Evolutionary conservation across 2,888 invertebrate genomes (phyloP).

Genomic region (Cylloceria caligata): DNA sequence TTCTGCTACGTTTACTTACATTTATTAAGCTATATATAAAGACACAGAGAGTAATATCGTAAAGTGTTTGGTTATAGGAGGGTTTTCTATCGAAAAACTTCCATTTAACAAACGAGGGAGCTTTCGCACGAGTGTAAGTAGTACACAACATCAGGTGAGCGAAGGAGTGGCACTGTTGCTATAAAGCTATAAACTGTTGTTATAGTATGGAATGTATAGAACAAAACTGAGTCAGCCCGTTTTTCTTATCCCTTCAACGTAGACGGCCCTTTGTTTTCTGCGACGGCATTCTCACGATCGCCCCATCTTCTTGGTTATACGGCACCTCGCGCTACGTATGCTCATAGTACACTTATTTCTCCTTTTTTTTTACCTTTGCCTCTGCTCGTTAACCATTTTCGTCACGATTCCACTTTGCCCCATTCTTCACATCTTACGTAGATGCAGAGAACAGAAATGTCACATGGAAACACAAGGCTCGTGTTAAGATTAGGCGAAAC

Average conservation of each 20-base stretch:
- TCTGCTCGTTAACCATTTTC: conserved; percentile 52
- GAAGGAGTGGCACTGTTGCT: conserved; percentile 37
- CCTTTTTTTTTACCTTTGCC: conserved; percentile 40
- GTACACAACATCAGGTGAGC: conserved; percentile 47
- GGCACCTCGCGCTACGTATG: conserved; percentile 32
- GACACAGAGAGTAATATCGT: conserved; percentile 14
- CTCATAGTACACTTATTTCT: conserved; percentile 50
- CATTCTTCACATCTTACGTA: conserved; percentile 46
- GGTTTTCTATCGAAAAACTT: conserved; percentile 31
- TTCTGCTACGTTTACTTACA: neutral
- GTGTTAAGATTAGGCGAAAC: no score
- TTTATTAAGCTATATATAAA: neutral
- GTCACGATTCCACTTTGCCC: conserved; percentile 55
- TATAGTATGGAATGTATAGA: conserved; percentile 28
- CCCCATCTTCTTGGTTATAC: conserved; percentile 50
- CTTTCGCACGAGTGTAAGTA: conserved; percentile 35
- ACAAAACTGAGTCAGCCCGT: conserved; percentile 55
- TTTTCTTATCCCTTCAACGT: conserved; percentile 68
- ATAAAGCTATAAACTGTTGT: no score
- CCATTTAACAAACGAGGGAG: conserved; percentile 37
- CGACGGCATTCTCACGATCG: conserved; percentile 67
- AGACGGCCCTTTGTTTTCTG: conserved; percentile 66
- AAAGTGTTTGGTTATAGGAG: conserved; percentile 19
- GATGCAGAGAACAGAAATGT: conserved; percentile 40
- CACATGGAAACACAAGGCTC: no score